These are phyloP conservation scores for Thumatha senex DNA, from an alignment of 2,888 invertebrate genomes.

Conservation along the genomic window DNA sequence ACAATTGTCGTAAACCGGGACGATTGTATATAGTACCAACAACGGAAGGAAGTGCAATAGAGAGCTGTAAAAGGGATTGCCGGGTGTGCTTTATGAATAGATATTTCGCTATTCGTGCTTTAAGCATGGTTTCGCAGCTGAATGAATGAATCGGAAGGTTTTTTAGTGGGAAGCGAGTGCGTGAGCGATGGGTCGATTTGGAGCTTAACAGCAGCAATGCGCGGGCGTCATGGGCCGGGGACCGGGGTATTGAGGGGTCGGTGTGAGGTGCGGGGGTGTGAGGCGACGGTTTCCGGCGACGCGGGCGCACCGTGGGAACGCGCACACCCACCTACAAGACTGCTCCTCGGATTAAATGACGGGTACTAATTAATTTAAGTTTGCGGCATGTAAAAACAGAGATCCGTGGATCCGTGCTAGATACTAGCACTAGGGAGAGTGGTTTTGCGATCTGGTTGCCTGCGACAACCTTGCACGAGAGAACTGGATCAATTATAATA, in stretches of 20 bases:
- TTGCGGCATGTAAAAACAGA: slow-evolving; percentile 64
- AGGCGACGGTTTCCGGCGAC: slow-evolving; percentile 71
- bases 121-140: slow-evolving; percentile 65
- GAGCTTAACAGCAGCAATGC: slow-evolving; percentile 64
- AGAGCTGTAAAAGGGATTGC: slow-evolving; percentile 50
- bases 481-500: slow-evolving; percentile 28
- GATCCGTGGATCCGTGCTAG: slow-evolving; percentile 50
- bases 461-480: slow-evolving; percentile 19
- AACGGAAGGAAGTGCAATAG: slow-evolving; percentile 65
- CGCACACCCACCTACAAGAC: slow-evolving; percentile 70
- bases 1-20: slow-evolving; percentile 22
- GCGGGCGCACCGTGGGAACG: slow-evolving; percentile 80
- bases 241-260: slow-evolving; percentile 31
- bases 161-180: slow-evolving; percentile 65
- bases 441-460: slow-evolving; percentile 23
- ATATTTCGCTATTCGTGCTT: slow-evolving; percentile 74
- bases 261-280: slow-evolving; percentile 38
- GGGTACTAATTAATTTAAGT: slow-evolving; percentile 79
- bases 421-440: slow-evolving; percentile 37
- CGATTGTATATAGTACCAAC: slow-evolving; percentile 28
- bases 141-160: slow-evolving; percentile 52
- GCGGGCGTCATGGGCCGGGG: slow-evolving; percentile 50
- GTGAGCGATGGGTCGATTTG: slow-evolving; percentile 71
- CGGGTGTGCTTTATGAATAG: slow-evolving; percentile 59
- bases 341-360: slow-evolving; percentile 74